Evolutionary conservation across 2,888 invertebrate genomes (phyloP).

Genomic region (Zygothrica quintamaculata): DNA sequence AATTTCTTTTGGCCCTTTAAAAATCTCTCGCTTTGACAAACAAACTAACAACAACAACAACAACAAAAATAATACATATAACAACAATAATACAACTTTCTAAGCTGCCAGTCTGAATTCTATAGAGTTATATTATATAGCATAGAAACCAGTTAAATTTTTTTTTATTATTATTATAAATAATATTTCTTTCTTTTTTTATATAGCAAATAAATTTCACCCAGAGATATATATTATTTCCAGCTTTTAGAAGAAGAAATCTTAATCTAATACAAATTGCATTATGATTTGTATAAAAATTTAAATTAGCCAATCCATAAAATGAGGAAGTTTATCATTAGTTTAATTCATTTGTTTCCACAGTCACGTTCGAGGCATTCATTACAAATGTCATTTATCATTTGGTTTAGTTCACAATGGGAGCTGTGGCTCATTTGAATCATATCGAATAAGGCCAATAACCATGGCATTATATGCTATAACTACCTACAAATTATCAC

Average conservation of each 20-base stretch:
- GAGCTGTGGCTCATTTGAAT: slow-evolving; percentile 60
- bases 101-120: slow-evolving; percentile 59
- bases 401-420: slow-evolving; percentile 52
- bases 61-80: too few relatives aligned
- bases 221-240: too few relatives aligned
- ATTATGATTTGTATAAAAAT: slow-evolving; percentile 33
- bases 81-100: too few relatives aligned
- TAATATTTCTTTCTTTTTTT: slow-evolving; percentile 20
- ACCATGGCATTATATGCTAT: slow-evolving; percentile 40
- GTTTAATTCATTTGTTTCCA: slow-evolving; percentile 1
- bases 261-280: slow-evolving; percentile 41
- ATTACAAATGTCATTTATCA: slow-evolving; percentile 28
- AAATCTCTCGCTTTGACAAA: slow-evolving; percentile 41
- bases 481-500: too few relatives aligned
- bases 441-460: slow-evolving; percentile 60
- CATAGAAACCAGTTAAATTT: not conserved
- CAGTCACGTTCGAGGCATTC: slow-evolving; percentile 46
- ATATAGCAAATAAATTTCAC: slow-evolving; percentile 61
- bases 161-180: too few relatives aligned
- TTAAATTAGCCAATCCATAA: slow-evolving; percentile 51
- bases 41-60: slow-evolving; percentile 30
- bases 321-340: slow-evolving; percentile 75
- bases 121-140: slow-evolving; percentile 36
- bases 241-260: slow-evolving; percentile 14
- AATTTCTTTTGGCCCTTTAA: slow-evolving; percentile 24